phyloP scores from a whole-genome alignment of 2,888 invertebrate species.

The Lumbricus terrestris region DNA sequence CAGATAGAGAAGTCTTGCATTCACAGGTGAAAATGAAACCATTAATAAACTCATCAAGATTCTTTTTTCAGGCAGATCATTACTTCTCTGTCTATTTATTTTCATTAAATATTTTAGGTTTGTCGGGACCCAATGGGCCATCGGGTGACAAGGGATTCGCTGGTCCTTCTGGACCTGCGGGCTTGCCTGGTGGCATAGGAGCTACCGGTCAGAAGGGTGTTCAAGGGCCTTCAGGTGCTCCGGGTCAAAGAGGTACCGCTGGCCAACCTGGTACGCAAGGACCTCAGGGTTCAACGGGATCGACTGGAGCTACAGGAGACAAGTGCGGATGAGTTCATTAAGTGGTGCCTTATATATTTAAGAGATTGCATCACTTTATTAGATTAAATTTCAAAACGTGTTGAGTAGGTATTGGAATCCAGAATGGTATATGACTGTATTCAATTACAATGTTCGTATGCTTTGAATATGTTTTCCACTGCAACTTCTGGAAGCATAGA shows the following conservation, averaged over 20 bases:
- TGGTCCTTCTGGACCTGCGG: conserved; percentile 4
- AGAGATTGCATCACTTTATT: too few relatives aligned
- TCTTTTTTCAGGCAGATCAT: neutral
- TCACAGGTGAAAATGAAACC: too few relatives aligned
- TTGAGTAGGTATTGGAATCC: neutral
- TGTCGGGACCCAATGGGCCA: conserved; percentile 4
- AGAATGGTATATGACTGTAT: neutral
- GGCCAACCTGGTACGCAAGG: conserved; percentile 26
- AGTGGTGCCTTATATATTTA: neutral
- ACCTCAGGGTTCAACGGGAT: conserved; percentile 16
- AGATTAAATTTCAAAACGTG: neutral
- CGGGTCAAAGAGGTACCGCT: neutral
- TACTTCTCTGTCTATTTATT: neutral
- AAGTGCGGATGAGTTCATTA: neutral
- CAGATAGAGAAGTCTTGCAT: too few relatives aligned
- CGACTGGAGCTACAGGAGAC: conserved; percentile 8
- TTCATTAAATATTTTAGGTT: neutral
- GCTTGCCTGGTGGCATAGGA: neutral
- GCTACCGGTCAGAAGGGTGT: conserved; percentile 18
- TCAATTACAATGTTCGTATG: neutral
- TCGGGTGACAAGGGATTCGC: neutral
- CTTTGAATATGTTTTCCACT: neutral
- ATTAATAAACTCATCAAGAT: too few relatives aligned
- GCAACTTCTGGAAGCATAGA: too few relatives aligned
- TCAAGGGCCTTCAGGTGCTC: conserved; percentile 19